These are phyloP conservation scores for Cossypha niveicapilla DNA, from an alignment of 2,797 vertebrate genomes.

Conservation along the genomic window DNA sequence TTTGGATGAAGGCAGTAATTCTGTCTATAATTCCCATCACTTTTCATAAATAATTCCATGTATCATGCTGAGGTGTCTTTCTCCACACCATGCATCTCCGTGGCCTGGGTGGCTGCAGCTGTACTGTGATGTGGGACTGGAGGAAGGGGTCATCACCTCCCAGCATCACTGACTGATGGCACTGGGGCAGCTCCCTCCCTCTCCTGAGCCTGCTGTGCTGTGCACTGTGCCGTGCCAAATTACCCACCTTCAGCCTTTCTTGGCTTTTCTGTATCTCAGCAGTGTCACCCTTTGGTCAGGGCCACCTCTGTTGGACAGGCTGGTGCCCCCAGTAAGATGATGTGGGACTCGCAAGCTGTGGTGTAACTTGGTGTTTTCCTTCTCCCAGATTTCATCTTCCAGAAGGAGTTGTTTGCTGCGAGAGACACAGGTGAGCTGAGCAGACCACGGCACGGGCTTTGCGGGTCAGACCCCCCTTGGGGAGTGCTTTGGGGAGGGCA, in stretches of 20 bases:
- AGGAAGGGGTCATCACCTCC: neutral
- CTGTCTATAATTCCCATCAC: neutral
- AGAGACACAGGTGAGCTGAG: slow-evolving; percentile 14
- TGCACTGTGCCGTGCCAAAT: neutral
- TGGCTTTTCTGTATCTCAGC: neutral
- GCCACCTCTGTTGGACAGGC: neutral
- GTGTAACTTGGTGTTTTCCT: neutral
- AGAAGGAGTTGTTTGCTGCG: slow-evolving; percentile 33
- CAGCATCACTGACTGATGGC: neutral
- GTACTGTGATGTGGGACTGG: neutral
- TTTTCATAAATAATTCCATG: neutral
- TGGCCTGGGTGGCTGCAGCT: neutral
- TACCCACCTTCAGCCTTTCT: neutral
- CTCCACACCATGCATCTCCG: fast-evolving
- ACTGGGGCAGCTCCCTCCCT: neutral
- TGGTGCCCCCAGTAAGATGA: fast-evolving
- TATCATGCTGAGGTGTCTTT: neutral
- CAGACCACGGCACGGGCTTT: fast-evolving
- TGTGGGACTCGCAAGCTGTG: neutral
- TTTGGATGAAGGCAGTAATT: neutral
- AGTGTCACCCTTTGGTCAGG: neutral
- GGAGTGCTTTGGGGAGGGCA: neutral
- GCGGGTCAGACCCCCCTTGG: fast-evolving
- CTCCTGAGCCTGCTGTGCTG: neutral
- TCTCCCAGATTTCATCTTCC: slow-evolving; percentile 34